phyloP scores from a whole-genome alignment of 2,113 vertebrate species.

The Alligator sinensis region DNA sequence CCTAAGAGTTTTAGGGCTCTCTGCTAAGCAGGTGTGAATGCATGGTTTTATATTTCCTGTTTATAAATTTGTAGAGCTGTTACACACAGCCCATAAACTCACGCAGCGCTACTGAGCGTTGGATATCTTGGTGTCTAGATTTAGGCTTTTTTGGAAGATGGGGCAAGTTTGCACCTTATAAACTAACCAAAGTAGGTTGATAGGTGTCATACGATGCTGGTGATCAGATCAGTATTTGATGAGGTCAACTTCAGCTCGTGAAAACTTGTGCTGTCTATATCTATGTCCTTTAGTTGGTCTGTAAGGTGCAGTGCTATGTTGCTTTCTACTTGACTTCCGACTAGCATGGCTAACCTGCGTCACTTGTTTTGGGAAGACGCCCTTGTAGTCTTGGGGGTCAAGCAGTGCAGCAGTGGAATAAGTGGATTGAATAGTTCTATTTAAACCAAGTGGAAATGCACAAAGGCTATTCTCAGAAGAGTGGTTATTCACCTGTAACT shows the following conservation, averaged over 20 bases:
- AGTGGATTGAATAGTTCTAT: not conserved
- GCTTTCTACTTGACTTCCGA: not conserved
- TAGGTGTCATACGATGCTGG: no score
- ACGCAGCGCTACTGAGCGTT: not conserved
- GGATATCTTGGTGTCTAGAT: no score
- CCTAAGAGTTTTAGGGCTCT: conserved; percentile 56
- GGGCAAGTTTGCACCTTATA: no score
- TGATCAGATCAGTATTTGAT: no score
- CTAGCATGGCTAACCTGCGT: not conserved
- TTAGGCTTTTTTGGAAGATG: no score
- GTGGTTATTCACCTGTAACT: not conserved
- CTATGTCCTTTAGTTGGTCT: no score
- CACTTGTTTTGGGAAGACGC: conserved; percentile 53
- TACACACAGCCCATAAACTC: conserved; percentile 9
- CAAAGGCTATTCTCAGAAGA: not conserved
- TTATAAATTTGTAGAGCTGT: conserved; percentile 51
- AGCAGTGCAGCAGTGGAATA: not conserved
- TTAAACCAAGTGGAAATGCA: not conserved
- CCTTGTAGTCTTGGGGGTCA: not conserved
- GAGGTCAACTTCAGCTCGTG: no score
- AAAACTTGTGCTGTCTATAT: no score
- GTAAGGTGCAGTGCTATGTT: no score
- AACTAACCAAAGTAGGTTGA: no score
- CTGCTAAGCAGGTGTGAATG: conserved; percentile 62
- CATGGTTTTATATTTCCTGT: conserved; percentile 65